Evolutionary conservation across 1,140 invertebrate species (phyloP).

Genomic region (Littorina saxatilis): DNA sequence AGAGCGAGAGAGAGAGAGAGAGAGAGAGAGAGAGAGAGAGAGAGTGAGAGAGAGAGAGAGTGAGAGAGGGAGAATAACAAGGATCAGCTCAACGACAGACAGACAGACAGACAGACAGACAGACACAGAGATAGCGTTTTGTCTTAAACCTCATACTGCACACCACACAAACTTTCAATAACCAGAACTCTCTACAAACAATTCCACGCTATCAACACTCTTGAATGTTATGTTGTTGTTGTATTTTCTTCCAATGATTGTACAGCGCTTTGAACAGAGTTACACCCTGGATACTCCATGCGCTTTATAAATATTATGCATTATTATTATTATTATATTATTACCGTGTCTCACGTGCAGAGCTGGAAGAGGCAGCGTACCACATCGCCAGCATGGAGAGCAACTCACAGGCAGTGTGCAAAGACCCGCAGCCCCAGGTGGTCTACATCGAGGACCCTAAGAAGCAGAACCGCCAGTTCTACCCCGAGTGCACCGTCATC

Average conservation of each 20-base stretch:
- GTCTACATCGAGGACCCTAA: conserved; percentile 41
- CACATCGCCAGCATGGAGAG: conserved; percentile 45
- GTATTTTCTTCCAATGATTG: too few species aligned
- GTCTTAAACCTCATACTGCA: neutral
- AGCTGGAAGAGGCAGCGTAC: conserved; percentile 36
- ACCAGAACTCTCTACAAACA: too few species aligned
- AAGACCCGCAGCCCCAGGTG: conserved; percentile 46
- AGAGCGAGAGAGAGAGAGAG: conserved; percentile 26
- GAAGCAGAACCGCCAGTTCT: conserved; percentile 31
- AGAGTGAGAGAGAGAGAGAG: conserved; percentile 11
- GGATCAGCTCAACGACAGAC: conserved; percentile 9
- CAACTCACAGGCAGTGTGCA: conserved; percentile 32
- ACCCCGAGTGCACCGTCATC: conserved; percentile 48
- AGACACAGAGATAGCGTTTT: neutral
- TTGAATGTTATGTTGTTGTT: too few species aligned
- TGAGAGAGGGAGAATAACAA: neutral
- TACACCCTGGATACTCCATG: too few species aligned
- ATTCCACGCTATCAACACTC: too few species aligned
- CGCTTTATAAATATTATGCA: too few species aligned
- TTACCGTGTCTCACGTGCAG: too few species aligned
- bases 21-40: conserved; percentile 7
- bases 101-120: conserved; percentile 19
- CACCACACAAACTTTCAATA: too few species aligned
- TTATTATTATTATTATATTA: too few species aligned
- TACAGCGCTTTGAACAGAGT: too few species aligned